Evolutionary conservation across 1,140 invertebrate genomes (phyloP), one percentile per base, ranked within the genome.

Genomic region (Drosophila chauvacae): DNA sequence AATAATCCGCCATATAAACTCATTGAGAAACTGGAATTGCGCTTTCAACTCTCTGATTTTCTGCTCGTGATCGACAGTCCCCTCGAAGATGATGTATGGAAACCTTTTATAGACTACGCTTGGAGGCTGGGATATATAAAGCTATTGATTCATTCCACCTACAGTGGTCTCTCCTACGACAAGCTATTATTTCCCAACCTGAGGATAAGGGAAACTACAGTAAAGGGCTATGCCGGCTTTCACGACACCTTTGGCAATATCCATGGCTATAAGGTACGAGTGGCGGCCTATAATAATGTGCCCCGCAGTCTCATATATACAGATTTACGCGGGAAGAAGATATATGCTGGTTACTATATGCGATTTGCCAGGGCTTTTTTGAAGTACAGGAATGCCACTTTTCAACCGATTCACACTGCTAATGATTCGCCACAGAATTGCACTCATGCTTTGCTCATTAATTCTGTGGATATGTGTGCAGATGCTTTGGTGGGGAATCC

Each of bases 321-420:
- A 3, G 33, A 81, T 20, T n/a, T 18, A 0, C 5, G 10, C 2
- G 79, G 82, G 0, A 18, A 60, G 0, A 37, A 9, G 14, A 10
- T 66, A 11, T 70, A 69, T 57, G 66, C 70, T 1, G 83, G 83
- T 0, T 86, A 69, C n/a, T 86, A 66, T 14, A 59, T 86, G 83
- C 59, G 71, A 6, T 82, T 86, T 51, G 20, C 65, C 0, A 41
- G 26, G 1, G 60, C 66, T 7, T 86, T 81, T 68, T 26, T 86
- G 39, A 23, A 26, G 0, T 20, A 23, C 1, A 62, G 33, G 3
- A 86, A 86, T 53, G 66, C 66, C 18, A 86, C 44, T 0, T 82
- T 81, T 35, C 48, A 70, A 23, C 63, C 82, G 0, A 28, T 81
- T 0, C 23, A 42, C 3, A 72, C 71, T 0, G 13, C 53, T 9